phyloP scores from a whole-genome alignment of 2,797 vertebrate species.

The Crenichthys baileyi region DNA sequence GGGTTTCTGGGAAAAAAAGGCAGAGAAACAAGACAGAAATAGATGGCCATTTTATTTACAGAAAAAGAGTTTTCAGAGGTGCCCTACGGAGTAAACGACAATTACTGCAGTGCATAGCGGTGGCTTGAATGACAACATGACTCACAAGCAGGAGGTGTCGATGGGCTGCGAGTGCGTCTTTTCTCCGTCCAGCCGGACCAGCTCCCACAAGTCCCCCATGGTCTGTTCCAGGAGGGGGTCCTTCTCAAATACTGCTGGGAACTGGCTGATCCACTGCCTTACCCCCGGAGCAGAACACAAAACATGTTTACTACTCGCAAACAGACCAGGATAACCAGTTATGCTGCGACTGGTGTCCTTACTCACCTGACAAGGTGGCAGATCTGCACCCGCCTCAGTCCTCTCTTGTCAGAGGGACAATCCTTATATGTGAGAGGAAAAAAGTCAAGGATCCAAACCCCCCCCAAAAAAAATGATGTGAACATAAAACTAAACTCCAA shows the following conservation, averaged over 20 bases:
- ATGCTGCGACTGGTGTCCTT: background rate
- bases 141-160: conserved; percentile 85
- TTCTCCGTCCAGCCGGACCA: conserved; percentile 80
- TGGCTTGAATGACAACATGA: conserved; percentile 14
- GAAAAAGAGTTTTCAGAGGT: conserved; percentile 18
- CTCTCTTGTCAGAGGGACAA: conserved; percentile 76
- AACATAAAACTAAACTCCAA: conserved; percentile 12
- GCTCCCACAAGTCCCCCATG: conserved; percentile 86
- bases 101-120: background rate
- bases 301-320: conserved; percentile 63
- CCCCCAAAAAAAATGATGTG: background rate
- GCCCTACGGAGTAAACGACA: conserved; percentile 13
- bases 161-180: conserved; percentile 77
- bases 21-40: conserved; percentile 18
- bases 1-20: conserved; percentile 61
- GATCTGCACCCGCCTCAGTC: conserved; percentile 81
- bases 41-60: conserved; percentile 8
- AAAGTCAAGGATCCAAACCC: conserved; percentile 63
- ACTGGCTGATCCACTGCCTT: conserved; percentile 89
- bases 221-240: conserved; percentile 84
- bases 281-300: conserved; percentile 46
- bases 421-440: conserved; percentile 84
- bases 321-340: conserved; percentile 41
- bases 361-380: conserved; percentile 89
- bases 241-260: conserved; percentile 84